Base-by-base conservation (phyloP, 2,113 vertebrate species). In the Corythoichthys intestinalis region DNA sequence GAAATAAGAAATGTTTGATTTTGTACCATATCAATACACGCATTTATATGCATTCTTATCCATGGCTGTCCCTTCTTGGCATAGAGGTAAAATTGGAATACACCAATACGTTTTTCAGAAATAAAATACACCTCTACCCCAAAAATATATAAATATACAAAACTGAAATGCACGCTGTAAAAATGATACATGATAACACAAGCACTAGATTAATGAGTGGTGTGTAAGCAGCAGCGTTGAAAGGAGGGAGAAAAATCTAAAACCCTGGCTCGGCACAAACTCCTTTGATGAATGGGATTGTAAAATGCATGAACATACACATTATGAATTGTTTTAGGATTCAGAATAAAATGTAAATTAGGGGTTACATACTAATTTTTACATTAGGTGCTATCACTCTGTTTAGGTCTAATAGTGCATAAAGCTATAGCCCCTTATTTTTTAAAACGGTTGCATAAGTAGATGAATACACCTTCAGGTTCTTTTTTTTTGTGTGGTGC, bases 251-350 rank as follows among this genome's bases (percentile, higher is more conserved):
- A 89, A 87, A 86, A 78, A 88, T 88, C 85, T 82, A 71, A 83
- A 76, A 76, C 57, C 72, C 59, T 74, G 77, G 78, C 77, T 67
- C 58, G 70, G 73, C 83, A 65, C 73, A 66, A 67, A 54, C 14
- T 2, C 66, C 66, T 81, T 66, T 88, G 90, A 90, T 89, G 82
- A 91, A 91, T 91, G 83, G 78, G 76, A 68, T 73, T 78, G 73
- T 84, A 77, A 68, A 77, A 67, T 78, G 67, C 71, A 74, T 75
- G 44, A 64, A 59, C 50, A 71, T 37, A 71, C 15, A 76, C 17
- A 68, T 6, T 70, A 56, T 41, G 6, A 61, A 41, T 38, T 39
- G 20, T 9, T 46, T 41, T 28, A 2, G 2, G 10, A 63, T 47
- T 63, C 60, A 6, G 39, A 47, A 63, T 63, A 46, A 63, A 47